Evolutionary conservation across 1,140 invertebrate genomes (phyloP).

Genomic region (Neodiprion fabricii): DNA sequence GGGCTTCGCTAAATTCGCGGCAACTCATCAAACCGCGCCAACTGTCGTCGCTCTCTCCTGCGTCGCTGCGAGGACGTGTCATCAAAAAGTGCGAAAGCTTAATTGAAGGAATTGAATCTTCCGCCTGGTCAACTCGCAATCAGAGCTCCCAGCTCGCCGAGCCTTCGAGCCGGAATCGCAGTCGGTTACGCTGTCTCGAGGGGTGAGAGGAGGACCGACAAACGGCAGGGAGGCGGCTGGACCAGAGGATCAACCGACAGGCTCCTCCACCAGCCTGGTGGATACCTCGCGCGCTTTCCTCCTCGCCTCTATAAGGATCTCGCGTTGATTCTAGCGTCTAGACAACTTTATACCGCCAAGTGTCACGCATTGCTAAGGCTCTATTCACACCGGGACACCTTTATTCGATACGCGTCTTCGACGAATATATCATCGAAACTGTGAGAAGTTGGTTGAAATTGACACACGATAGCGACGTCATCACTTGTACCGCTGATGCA

Average conservation of each 20-base stretch:
- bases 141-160: constrained; percentile 28
- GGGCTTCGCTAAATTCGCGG: too few relatives aligned
- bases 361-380: constrained; percentile 1
- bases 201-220: not conserved
- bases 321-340: constrained; percentile 6
- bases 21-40: not conserved
- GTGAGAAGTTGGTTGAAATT: too few relatives aligned
- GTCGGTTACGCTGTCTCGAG: not conserved
- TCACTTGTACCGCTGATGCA: too few relatives aligned
- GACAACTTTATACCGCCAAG: constrained; percentile 7
- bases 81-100: constrained; percentile 62
- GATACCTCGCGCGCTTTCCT: not conserved
- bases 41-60: not conserved
- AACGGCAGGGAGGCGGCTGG: not conserved
- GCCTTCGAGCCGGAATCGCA: not conserved
- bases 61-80: constrained; percentile 36
- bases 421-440: too few relatives aligned
- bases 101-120: constrained; percentile 57
- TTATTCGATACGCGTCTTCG: too few relatives aligned
- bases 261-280: not conserved
- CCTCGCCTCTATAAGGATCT: constrained; percentile 2
- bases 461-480: too few relatives aligned
- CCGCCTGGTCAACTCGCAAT: constrained; percentile 50
- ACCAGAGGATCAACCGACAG: not conserved
- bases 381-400: not conserved